These are phyloP conservation scores for Henricia sp. DNA, from an alignment of 53 echinoderm and acorn worm species.

Conservation along the genomic window DNA sequence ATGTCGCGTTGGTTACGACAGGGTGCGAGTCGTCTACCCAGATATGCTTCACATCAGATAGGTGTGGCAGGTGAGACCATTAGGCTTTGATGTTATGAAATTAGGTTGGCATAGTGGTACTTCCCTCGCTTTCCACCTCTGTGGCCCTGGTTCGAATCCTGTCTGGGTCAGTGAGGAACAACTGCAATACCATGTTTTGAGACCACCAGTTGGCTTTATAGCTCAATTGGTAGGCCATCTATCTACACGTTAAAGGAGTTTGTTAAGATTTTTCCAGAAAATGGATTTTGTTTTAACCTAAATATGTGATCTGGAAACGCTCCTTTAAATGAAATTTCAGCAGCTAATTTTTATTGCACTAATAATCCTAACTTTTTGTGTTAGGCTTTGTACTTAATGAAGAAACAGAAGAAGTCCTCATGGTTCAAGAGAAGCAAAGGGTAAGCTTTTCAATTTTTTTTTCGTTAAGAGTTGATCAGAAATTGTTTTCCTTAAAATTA, in stretches of 20 bases:
- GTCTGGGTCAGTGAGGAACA: too few relatives aligned
- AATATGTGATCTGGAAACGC: too few relatives aligned
- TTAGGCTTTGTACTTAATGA: constrained; percentile 94
- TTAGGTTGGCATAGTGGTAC: too few relatives aligned
- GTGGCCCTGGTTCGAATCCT: too few relatives aligned
- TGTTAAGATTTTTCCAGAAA: too few relatives aligned
- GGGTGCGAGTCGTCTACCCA: constrained; percentile 75
- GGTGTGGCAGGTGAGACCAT: constrained; percentile 94
- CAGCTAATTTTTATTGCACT: not conserved
- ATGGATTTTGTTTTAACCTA: too few relatives aligned
- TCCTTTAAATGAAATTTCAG: not conserved
- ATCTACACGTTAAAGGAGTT: too few relatives aligned
- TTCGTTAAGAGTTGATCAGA: not conserved
- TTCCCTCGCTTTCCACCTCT: too few relatives aligned
- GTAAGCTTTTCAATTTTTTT: constrained; percentile 58
- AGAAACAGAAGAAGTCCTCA: constrained; percentile 78
- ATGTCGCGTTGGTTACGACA: constrained; percentile 85
- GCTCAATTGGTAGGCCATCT: not conserved
- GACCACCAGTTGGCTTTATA: too few relatives aligned
- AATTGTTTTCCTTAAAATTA: too few relatives aligned
- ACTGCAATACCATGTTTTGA: too few relatives aligned
- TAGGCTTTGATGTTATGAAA: too few relatives aligned
- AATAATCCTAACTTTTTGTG: not conserved
- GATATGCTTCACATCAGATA: constrained; percentile 85
- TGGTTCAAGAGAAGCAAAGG: constrained; percentile 92